Conservation (phyloP, 2,113 vertebrate species). For the Amphilophus citrinellus region DNA sequence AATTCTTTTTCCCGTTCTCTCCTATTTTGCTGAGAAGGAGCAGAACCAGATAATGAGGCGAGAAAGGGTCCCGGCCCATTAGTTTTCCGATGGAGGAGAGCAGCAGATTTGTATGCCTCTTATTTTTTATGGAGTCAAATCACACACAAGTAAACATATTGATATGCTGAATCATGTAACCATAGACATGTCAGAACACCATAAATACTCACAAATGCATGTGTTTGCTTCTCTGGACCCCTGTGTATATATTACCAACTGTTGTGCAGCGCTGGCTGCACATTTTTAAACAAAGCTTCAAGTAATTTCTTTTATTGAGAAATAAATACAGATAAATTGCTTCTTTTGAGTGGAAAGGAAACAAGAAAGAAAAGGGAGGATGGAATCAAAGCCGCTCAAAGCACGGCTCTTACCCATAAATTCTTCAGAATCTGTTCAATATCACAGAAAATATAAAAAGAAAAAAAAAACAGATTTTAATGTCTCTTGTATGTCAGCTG, state of each 20-base stretch:
- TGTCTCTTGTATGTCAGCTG: neutral
- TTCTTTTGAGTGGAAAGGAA: conserved; percentile 15
- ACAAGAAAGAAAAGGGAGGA: neutral
- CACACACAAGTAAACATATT: conserved; percentile 25
- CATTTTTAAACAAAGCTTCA: conserved; percentile 4
- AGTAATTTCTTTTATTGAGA: neutral
- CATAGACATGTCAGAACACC: neutral
- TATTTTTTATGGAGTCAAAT: conserved; percentile 31
- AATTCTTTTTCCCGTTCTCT: neutral
- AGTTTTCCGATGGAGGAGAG: conserved; percentile 63
- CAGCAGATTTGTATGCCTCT: conserved; percentile 42
- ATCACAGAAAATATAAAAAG: neutral
- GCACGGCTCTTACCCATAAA: neutral
- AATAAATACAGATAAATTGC: conserved; percentile 3
- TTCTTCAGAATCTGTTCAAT: neutral
- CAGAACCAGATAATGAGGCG: conserved; percentile 70
- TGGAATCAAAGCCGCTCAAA: neutral
- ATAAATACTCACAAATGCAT: neutral
- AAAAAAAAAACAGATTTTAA: neutral
- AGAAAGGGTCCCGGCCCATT: conserved; percentile 66
- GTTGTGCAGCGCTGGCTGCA: conserved; percentile 1
- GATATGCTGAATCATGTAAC: conserved; percentile 7
- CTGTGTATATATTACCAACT: neutral
- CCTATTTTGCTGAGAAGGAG: conserved; percentile 53
- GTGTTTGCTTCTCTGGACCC: neutral